phyloP scores from a whole-genome alignment of 2,888 invertebrate species.

The Pocota personata region DNA sequence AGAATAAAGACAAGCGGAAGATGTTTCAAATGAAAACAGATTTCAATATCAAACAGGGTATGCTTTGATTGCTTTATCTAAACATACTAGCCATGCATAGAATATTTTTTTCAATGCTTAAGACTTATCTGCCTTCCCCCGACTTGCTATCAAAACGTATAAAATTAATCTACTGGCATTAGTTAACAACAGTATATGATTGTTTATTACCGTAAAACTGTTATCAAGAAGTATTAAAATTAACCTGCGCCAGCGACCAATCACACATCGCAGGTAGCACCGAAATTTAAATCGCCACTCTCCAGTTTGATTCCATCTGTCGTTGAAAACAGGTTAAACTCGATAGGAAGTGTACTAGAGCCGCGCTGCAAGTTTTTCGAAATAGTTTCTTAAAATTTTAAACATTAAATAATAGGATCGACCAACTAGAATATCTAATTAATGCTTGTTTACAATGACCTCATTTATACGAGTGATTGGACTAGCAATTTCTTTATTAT shows the following conservation, averaged over 20 bases:
- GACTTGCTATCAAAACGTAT: not conserved
- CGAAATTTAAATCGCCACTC: constrained; percentile 27
- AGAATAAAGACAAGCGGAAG: too few species aligned
- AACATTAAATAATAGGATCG: not conserved
- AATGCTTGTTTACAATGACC: constrained; percentile 18
- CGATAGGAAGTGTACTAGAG: not conserved
- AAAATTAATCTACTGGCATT: not conserved
- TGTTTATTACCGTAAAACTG: not conserved
- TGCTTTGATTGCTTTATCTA: not conserved
- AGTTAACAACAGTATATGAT: not conserved
- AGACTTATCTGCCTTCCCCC: not conserved
- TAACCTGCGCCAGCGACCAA: not conserved
- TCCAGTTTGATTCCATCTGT: constrained; percentile 41
- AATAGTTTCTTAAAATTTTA: not conserved
- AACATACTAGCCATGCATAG: too few species aligned
- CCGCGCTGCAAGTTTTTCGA: not conserved
- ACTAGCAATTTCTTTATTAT: constrained; percentile 28
- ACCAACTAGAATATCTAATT: not conserved
- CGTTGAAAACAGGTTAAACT: constrained; percentile 26
- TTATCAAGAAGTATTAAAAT: not conserved
- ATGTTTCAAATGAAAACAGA: too few species aligned
- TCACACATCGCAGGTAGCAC: not conserved
- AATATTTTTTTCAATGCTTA: not conserved
- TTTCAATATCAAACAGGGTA: too few species aligned
- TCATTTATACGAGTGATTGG: constrained; percentile 7